Percentiles rank a stretch among this genome's conserved stretches.
phyloP scores from a whole-genome alignment of 1,140 invertebrate species.

The Metopolophium dirhodum region DNA sequence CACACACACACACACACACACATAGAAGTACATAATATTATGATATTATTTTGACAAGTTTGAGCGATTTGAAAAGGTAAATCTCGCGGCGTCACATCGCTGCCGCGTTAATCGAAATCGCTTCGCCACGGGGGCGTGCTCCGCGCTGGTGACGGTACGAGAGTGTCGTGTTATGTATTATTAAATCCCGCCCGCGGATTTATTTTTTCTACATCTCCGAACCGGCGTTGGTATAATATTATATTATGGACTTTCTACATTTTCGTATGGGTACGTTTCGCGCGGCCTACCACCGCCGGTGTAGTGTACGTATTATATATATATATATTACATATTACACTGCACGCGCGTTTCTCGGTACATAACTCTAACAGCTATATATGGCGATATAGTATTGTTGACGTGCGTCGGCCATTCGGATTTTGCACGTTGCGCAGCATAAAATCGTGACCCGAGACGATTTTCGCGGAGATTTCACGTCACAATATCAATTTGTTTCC shows the following conservation, averaged over 20 bases:
- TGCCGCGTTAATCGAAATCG: background rate
- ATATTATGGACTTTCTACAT: background rate
- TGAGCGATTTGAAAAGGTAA: background rate
- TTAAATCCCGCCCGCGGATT: slow-evolving; percentile 11
- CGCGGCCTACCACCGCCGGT: background rate
- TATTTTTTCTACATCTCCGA: background rate
- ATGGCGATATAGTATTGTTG: background rate
- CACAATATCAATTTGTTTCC: background rate
- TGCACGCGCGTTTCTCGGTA: background rate
- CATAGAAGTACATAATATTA: background rate
- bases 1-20: background rate
- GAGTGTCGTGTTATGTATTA: background rate
- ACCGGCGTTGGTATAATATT: background rate
- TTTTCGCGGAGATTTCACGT: background rate
- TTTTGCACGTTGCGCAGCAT: background rate
- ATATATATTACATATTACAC: background rate
- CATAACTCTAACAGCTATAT: slow-evolving; percentile 2
- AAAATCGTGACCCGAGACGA: background rate
- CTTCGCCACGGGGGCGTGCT: background rate
- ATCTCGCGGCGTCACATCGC: background rate
- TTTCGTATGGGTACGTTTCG: background rate
- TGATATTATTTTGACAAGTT: slow-evolving; percentile 23
- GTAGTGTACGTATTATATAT: background rate
- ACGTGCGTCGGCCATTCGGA: background rate
- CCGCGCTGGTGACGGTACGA: background rate